Evolutionary conservation across 2,113 vertebrate species (phyloP).

Genomic region (Psettodes erumei): DNA sequence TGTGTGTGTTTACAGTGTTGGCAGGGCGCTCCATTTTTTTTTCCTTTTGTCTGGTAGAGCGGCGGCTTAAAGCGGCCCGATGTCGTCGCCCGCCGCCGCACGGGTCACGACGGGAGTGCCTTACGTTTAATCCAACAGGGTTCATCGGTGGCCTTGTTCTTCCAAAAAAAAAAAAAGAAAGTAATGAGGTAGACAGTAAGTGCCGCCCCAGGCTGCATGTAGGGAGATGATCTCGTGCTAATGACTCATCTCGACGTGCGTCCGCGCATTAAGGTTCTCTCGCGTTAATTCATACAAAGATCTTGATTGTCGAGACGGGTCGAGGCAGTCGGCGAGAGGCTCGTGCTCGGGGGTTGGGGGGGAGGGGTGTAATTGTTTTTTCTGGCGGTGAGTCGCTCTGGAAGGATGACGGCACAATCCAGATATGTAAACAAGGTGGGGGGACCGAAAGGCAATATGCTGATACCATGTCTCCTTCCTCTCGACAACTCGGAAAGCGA

Average conservation of each 20-base stretch:
- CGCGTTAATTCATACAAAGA: conserved; percentile 72
- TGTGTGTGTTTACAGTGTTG: conserved; percentile 55
- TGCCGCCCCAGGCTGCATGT: conserved; percentile 74
- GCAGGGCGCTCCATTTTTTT: conserved; percentile 57
- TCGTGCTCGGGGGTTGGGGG: conserved; percentile 53
- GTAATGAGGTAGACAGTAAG: conserved; percentile 78
- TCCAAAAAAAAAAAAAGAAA: no score
- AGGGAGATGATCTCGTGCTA: conserved; percentile 82
- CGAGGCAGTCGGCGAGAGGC: conserved; percentile 66
- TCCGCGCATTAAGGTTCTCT: conserved; percentile 75
- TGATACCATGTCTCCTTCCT: conserved; percentile 66
- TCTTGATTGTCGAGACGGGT: conserved; percentile 73
- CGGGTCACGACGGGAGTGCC: conserved; percentile 72
- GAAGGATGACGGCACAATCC: conserved; percentile 73
- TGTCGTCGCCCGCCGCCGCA: conserved; percentile 10
- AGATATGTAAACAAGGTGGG: conserved; percentile 78
- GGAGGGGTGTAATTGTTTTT: conserved; percentile 78
- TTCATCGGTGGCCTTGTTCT: conserved; percentile 79
- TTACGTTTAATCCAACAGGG: conserved; percentile 78
- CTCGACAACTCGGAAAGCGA: conserved; percentile 50
- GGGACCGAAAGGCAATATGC: conserved; percentile 57
- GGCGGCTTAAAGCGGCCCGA: conserved; percentile 54
- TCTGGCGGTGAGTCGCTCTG: conserved; percentile 71
- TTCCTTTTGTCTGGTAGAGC: conserved; percentile 63
- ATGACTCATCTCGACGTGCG: conserved; percentile 77